phyloP scores from a whole-genome alignment of 2,888 invertebrate species.

The Encarsia formosa region DNA sequence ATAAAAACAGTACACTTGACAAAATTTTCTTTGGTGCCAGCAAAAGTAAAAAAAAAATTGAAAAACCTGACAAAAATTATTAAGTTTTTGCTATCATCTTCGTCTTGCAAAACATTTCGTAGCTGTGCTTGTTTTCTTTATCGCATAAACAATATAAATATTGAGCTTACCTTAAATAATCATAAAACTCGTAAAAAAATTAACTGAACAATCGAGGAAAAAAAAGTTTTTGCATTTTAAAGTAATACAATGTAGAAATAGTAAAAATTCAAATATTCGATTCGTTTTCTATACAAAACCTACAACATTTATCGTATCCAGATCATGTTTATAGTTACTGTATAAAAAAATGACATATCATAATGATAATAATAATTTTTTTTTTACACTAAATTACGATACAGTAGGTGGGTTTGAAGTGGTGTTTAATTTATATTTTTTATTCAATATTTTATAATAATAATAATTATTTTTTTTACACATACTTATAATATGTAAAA shows the following conservation, averaged over 20 bases:
- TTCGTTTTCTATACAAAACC: conserved; percentile 21
- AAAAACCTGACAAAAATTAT: conserved; percentile 21
- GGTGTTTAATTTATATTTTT: conserved; percentile 20
- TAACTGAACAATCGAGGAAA: conserved; percentile 16
- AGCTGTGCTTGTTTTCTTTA: conserved; percentile 14
- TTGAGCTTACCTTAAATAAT: too few species aligned
- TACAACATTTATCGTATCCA: conserved; percentile 18
- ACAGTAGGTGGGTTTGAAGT: conserved; percentile 24
- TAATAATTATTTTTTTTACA: not conserved
- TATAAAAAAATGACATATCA: conserved; percentile 22
- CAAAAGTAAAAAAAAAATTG: conserved; percentile 27
- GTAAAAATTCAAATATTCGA: not conserved
- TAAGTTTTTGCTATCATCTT: conserved; percentile 13
- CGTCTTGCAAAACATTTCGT: conserved; percentile 18
- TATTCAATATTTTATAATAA: too few species aligned
- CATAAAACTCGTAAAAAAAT: conserved; percentile 18
- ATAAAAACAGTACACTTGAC: conserved; percentile 26
- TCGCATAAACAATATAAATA: too few species aligned
- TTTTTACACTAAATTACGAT: conserved; percentile 20
- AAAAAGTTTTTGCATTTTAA: conserved; percentile 1
- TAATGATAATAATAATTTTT: too few species aligned
- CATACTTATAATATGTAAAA: conserved; percentile 12
- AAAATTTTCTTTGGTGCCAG: conserved; percentile 34
- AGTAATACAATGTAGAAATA: too few species aligned
- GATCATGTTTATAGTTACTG: conserved; percentile 13